Evolutionary conservation across 1,140 invertebrate genomes (phyloP).

Genomic region (Zaprionus nigranus): DNA sequence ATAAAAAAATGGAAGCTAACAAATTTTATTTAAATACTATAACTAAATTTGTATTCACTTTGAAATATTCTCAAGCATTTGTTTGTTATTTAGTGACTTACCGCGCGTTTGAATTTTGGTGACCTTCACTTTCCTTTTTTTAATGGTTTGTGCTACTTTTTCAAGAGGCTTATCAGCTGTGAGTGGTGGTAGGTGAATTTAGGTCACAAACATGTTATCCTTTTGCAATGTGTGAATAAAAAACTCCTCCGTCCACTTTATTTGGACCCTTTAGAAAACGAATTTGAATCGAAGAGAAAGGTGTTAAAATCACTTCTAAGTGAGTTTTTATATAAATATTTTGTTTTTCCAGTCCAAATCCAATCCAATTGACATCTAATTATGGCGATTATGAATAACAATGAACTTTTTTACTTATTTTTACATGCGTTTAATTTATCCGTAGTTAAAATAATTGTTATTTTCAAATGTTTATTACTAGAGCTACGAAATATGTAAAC

Average conservation of each 20-base stretch:
- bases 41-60: neutral
- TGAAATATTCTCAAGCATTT: neutral
- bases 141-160: constrained; percentile 40
- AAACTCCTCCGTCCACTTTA: constrained; percentile 5
- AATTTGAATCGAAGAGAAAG: constrained; percentile 8
- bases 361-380: neutral
- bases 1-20: too few relatives aligned
- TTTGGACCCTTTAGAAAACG: constrained; percentile 4
- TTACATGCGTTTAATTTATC: constrained; percentile 20
- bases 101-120: constrained; percentile 23
- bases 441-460: constrained; percentile 15
- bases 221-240: constrained; percentile 17
- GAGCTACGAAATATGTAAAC: constrained; percentile 23
- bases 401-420: neutral
- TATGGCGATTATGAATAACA: neutral
- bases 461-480: constrained; percentile 19
- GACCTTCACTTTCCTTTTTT: constrained; percentile 37
- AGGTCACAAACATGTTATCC: constrained; percentile 45
- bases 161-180: constrained; percentile 35
- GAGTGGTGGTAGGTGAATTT: constrained; percentile 36
- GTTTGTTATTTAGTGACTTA: constrained; percentile 16
- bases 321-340: neutral
- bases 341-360: neutral
- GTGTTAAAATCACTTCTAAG: neutral
- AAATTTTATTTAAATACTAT: too few relatives aligned